Evolutionary conservation across 2,888 invertebrate genomes (phyloP).

Genomic region (Chirona hameri): DNA sequence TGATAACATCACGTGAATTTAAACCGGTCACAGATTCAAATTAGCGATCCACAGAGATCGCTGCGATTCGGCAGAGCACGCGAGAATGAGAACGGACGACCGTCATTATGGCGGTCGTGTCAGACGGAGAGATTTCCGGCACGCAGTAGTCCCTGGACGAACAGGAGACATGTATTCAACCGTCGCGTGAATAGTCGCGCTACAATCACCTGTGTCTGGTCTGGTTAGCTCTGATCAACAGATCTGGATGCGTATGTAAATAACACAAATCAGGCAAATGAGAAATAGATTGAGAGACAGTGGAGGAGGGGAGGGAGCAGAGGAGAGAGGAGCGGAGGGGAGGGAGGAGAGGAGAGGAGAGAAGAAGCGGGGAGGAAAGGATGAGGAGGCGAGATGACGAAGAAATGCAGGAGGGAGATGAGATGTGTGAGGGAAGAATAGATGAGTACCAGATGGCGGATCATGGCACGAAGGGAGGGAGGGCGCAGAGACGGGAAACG

Average conservation of each 20-base stretch:
- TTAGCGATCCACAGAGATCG: neutral
- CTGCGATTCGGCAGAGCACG: too few species aligned
- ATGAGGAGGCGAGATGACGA: neutral
- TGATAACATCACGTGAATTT: too few species aligned
- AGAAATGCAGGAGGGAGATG: neutral
- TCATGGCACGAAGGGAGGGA: too few species aligned
- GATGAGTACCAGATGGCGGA: neutral
- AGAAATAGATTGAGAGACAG: neutral
- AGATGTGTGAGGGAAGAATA: neutral
- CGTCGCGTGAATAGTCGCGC: too few species aligned
- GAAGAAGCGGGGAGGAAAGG: neutral
- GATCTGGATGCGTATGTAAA: constrained; percentile 34
- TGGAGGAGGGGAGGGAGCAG: neutral
- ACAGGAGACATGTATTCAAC: too few species aligned
- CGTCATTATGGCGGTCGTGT: too few species aligned
- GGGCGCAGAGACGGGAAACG: neutral
- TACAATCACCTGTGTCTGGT: constrained; percentile 29
- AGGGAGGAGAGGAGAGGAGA: neutral
- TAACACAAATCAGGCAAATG: constrained; percentile 32
- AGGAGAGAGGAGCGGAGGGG: neutral
- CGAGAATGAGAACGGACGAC: too few species aligned
- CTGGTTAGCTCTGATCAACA: constrained; percentile 34
- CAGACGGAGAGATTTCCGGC: too few species aligned
- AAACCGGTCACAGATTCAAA: neutral
- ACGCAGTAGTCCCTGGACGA: too few species aligned